Evolutionary conservation across 2,888 invertebrate species (phyloP).

Genomic region (Hemaris fuciformis): DNA sequence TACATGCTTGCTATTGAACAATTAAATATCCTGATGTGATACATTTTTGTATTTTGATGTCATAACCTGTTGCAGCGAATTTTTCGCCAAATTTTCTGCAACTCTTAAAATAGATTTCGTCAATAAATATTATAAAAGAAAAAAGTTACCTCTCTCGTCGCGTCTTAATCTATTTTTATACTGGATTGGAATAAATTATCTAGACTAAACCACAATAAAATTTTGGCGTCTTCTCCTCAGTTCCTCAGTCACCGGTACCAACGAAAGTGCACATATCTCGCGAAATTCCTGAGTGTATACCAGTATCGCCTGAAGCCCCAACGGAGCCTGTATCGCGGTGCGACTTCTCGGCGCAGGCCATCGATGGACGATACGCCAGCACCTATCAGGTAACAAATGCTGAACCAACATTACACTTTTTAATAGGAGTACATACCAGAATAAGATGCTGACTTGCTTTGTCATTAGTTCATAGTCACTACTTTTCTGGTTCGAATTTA

Average conservation of each 20-base stretch:
- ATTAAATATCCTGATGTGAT: no score
- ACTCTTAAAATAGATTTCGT: no score
- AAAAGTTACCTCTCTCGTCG: no score
- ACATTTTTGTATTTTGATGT: no score
- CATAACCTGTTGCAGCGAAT: no score
- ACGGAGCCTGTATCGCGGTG: slow-evolving; percentile 14
- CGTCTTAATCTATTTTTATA: not conserved
- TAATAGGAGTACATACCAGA: no score
- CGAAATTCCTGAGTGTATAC: not conserved
- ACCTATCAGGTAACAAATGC: slow-evolving; percentile 52
- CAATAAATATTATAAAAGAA: no score
- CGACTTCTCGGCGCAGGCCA: slow-evolving; percentile 47
- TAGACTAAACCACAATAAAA: not conserved
- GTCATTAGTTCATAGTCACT: not conserved
- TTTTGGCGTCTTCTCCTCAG: not conserved
- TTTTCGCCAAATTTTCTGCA: no score
- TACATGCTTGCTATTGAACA: no score
- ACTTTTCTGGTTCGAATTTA: not conserved
- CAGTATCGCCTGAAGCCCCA: not conserved
- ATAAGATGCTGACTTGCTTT: no score
- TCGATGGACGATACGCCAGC: slow-evolving; percentile 60
- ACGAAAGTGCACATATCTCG: not conserved
- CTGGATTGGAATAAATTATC: not conserved
- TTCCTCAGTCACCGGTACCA: not conserved
- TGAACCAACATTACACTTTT: no score